Base-by-base conservation (phyloP, 2,888 invertebrate genomes). In the Tetrapedia diversipes region DNA sequence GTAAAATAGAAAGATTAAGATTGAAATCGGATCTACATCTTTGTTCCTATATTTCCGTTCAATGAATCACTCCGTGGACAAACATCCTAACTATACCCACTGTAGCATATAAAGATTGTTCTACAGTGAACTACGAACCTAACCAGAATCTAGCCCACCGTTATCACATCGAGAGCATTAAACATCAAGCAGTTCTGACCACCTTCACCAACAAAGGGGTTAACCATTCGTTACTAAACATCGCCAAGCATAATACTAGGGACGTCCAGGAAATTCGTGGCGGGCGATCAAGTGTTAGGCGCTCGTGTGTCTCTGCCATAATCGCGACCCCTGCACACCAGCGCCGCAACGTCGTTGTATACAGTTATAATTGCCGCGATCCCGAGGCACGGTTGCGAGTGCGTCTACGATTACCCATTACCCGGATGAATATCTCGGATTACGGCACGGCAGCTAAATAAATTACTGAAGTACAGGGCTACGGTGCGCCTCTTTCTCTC, bases 291-390 rank as follows among this genome's bases (percentile, higher is more conserved):
- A 41, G 34, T 61, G 54, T 51, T 24, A 29, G 45, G 37, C 37
- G 37, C 11, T 57, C 73, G 47, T 57, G 49, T 39, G 60, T 4
- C 14, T 19, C 10, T 16, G 37, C 22, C 22, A 6, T 7, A 24
- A 11, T 7, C 37, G 37, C 68, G 65, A 39, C 47, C 43, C 53
- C 27, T 57, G 19, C 41, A 34, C 29, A 24, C 49, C 53, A 69
- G 11, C 32, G n/a, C 8, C 27, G 22, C 60, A 27, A 34, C 24
- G 11, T 19, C 41, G 39, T 41, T 57, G 37, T 54, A 60, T 86
- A 86, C 88, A 87, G 88, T 86, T 87, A 85, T 87, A 87, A 88
- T 87, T 87, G 86, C 86, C 24, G 75, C 72, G 81, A 83, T 87
- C 80, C 73, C 77, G 61, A 77, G 74, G 61, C 83, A 75, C 77